phyloP scores from a whole-genome alignment of 1,140 invertebrate genomes.

The Heliconius hermathena region DNA sequence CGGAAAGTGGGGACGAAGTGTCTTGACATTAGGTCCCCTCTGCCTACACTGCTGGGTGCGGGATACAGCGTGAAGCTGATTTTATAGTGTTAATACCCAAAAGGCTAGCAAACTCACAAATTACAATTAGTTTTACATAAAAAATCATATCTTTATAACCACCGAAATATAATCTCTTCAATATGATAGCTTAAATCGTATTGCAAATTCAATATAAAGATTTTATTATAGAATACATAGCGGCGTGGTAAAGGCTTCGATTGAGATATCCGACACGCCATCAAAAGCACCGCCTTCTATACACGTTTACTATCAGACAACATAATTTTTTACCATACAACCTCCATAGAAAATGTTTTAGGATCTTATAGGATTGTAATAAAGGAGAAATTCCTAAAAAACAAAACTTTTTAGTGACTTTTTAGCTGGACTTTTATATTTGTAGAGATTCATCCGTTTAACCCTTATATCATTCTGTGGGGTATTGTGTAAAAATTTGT shows the following conservation, averaged over 20 bases:
- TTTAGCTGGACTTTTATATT: slow-evolving; percentile 35
- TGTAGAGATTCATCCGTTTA: slow-evolving; percentile 63
- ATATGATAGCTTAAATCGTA: slow-evolving; percentile 42
- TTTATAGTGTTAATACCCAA: not conserved
- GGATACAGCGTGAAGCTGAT: too few species aligned
- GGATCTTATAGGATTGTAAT: slow-evolving; percentile 29
- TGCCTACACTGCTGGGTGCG: too few species aligned
- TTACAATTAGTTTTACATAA: not conserved
- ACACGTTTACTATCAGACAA: slow-evolving; percentile 65
- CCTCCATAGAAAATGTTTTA: not conserved
- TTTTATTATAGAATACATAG: slow-evolving; percentile 41
- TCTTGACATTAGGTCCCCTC: too few species aligned
- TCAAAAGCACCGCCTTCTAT: slow-evolving; percentile 76
- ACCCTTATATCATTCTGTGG: slow-evolving; percentile 70
- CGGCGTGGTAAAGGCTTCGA: slow-evolving; percentile 71
- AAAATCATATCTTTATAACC: slow-evolving; percentile 15
- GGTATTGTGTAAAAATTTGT: slow-evolving; percentile 74
- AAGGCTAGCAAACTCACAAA: not conserved
- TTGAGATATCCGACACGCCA: slow-evolving; percentile 77
- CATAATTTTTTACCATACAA: slow-evolving; percentile 41
- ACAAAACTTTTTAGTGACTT: not conserved
- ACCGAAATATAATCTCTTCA: slow-evolving; percentile 39
- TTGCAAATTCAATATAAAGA: slow-evolving; percentile 46
- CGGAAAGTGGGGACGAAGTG: too few species aligned
- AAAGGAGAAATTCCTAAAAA: not conserved